These are phyloP conservation scores for Uropsilus gracilis DNA, from an alignment of 2,113 vertebrate genomes.

Conservation along the genomic window DNA sequence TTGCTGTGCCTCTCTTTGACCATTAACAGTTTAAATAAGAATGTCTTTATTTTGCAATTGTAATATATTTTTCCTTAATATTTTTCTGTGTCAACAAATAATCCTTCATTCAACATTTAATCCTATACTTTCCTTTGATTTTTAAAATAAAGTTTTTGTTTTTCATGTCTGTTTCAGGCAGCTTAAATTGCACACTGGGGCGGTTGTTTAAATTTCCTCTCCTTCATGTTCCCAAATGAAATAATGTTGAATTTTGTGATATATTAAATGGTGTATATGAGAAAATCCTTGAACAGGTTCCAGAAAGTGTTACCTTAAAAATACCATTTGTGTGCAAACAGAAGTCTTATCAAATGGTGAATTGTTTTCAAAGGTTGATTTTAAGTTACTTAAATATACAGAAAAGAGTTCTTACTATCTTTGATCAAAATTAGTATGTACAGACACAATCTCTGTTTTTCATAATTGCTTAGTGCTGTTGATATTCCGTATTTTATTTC, in stretches of 20 bases:
- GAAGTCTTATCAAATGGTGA: constrained; percentile 3
- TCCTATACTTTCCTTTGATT: background rate
- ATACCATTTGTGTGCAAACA: background rate
- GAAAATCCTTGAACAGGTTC: background rate
- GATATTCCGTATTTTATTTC: background rate
- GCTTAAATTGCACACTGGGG: background rate
- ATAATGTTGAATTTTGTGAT: background rate
- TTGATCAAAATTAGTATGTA: constrained; percentile 33
- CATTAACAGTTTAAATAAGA: background rate
- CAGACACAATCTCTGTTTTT: background rate
- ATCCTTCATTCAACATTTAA: background rate
- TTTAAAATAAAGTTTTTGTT: background rate
- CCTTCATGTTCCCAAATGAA: background rate
- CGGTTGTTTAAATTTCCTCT: constrained; percentile 27
- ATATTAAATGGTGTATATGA: background rate
- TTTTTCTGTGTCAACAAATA: background rate
- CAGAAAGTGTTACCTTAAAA: constrained; percentile 53
- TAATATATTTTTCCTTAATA: background rate
- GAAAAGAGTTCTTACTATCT: constrained; percentile 35
- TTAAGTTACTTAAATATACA: background rate
- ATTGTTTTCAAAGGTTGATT: background rate
- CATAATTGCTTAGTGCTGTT: background rate
- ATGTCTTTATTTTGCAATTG: background rate
- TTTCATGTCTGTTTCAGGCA: background rate
- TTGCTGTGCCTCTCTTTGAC: background rate